Conservation (phyloP, 2,113 vertebrate genomes). For the Lagopus leucura region DNA sequence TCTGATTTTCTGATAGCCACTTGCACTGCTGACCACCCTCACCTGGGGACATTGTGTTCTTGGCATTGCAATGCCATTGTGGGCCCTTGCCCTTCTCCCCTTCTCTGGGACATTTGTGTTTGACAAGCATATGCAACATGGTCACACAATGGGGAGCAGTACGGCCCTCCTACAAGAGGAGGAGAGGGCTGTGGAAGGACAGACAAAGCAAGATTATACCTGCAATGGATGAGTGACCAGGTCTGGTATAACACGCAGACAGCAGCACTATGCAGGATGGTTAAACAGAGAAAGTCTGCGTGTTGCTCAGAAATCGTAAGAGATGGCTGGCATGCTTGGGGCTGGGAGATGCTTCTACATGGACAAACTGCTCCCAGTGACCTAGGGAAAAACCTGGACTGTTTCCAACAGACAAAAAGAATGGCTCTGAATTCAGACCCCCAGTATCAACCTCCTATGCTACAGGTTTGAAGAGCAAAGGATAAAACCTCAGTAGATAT, state of each 20-base stretch:
- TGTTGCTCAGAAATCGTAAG: neutral
- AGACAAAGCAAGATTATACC: neutral
- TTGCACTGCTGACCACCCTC: neutral
- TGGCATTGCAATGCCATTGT: neutral
- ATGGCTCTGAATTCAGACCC: neutral
- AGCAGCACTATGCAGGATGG: neutral
- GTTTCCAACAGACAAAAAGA: neutral
- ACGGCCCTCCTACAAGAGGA: neutral
- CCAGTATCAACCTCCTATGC: neutral
- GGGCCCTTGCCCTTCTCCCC: neutral
- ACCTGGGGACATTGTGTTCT: neutral
- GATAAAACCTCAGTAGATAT: neutral
- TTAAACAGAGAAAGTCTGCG: neutral
- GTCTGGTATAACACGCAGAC: neutral
- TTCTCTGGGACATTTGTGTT: neutral
- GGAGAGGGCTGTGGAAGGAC: neutral
- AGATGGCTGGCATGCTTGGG: rapidly evolving
- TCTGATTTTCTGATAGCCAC: neutral
- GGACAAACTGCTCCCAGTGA: neutral
- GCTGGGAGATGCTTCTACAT: neutral
- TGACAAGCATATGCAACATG: neutral
- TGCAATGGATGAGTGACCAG: rapidly evolving
- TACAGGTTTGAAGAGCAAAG: neutral
- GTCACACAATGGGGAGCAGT: neutral
- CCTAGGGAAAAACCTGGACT: neutral